Base-by-base conservation (phyloP, 1,140 invertebrate species). In the Stratiolaelaps scimitus region DNA sequence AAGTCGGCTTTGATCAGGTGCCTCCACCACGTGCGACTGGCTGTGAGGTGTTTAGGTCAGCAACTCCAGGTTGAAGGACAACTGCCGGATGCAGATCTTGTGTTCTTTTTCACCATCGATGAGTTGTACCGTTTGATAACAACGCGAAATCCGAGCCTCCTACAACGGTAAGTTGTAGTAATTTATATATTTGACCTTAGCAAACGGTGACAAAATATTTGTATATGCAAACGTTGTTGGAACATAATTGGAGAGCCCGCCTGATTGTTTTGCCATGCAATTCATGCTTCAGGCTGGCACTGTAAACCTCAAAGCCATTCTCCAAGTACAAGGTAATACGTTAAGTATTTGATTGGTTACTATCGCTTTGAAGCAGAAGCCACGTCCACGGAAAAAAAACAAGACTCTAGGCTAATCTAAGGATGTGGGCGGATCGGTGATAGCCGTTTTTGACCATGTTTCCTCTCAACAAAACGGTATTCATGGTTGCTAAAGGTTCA, bases 101-200 rank as follows among this genome's bases (percentile, higher is more conserved):
- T 89, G 28, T 87, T 82, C 72, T 86, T 81, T 73, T 76, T 90
- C 56, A 83, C 83, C 1, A 75, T 81, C 34, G 68, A 78, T 43
- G 87, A 90, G 75, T 77, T 89, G 15, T 74, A 75, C 17, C 69
- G 75, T 43, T 75, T 87, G 0, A 73, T 87, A 1, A 56, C 75
- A 6, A 79, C 75, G 1, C 73, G 79, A 44, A 79, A 81, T 71
- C 78, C 82, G 2, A 74, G 71, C 5, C 71, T 85, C 20, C 74
- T 88, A 15, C 77, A 76, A 60, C 87, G 85, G 84, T 86, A 78
- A 75, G 76, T 68, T 1, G 53, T 28, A 13, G n/a, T n/a, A 13
- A n/a, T n/a, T n/a, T 45, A 13, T n/a, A n/a, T n/a, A 13, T 13
- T 23, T 48, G 47, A 48, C 47, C n/a, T n/a, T n/a, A n/a, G n/a